phyloP scores from a whole-genome alignment of 2,113 vertebrate genomes.

The Stigmatopora nigra region DNA sequence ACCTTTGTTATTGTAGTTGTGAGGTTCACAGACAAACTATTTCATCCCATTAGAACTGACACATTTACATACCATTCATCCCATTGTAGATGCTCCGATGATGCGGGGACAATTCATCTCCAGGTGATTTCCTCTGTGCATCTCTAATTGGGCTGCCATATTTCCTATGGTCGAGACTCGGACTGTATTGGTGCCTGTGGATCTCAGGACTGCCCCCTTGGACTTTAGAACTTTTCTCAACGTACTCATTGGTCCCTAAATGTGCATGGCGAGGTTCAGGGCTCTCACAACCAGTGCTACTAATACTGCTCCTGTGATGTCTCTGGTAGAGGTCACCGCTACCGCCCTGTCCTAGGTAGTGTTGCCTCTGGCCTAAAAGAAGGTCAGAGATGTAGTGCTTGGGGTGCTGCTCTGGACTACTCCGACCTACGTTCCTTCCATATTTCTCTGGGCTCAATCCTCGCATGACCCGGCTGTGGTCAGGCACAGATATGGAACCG shows the following conservation, averaged over 20 bases:
- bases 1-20: neutral
- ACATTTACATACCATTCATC: conserved; percentile 78
- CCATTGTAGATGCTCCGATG: conserved; percentile 84
- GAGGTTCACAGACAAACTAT: neutral
- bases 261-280: conserved; percentile 81
- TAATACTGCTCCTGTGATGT: conserved; percentile 78
- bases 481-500: conserved; percentile 75
- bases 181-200: conserved; percentile 83
- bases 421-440: conserved; percentile 53
- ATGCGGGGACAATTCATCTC: conserved; percentile 80
- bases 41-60: neutral
- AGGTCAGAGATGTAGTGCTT: conserved; percentile 65
- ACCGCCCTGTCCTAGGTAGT: conserved; percentile 73
- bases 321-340: conserved; percentile 85
- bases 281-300: conserved; percentile 72
- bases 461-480: conserved; percentile 77
- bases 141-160: conserved; percentile 77
- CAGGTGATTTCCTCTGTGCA: conserved; percentile 78
- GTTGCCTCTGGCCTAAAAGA: conserved; percentile 63
- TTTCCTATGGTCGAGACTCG: conserved; percentile 79
- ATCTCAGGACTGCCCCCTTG: conserved; percentile 82
- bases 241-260: conserved; percentile 79
- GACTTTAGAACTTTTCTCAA: conserved; percentile 74
- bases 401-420: conserved; percentile 80
- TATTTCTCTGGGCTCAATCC: conserved; percentile 80